Base-by-base conservation (phyloP, 2,888 invertebrate species). In the Limnephilus rhombicus region DNA sequence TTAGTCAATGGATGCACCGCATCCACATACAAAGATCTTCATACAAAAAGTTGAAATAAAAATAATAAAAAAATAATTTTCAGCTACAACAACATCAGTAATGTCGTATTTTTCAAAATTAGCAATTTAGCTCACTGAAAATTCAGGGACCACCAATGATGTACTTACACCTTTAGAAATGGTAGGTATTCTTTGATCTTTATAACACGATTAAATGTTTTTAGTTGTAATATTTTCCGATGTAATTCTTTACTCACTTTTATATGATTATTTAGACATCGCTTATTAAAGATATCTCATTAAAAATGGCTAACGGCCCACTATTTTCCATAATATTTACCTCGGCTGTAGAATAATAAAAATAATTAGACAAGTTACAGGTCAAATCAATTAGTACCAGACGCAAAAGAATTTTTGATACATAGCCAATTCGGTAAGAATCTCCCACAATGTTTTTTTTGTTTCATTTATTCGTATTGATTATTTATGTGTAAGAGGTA, bases 311-410 rank as follows among this genome's bases (percentile, higher is more conserved):
- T 80, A 68, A 88, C 31, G 80, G 34, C 68, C 88, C 68, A 88
- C 88, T 68, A 68, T 49, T 86, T 29, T 88, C 4, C 68, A 31
- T 1, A 80, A 89, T 80, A 88, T 34, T 88, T 85, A 4, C 89
- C 3, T n/a, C 13, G 41, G 81, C 41, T 81, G n/a, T 80, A 24
- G 68, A 87, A 87, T 85, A 68, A 68, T 68, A 83, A 37, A 34
- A 37, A 83, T 83, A 82, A 68, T 31, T 31, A 89, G 41, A 29
- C 49, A 81, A 80, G 91, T 41, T 86, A 91, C 37, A 91, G 91
- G 91, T 91, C 91, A 91, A 91, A 87, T 45, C 87, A 87, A 91
- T 91, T 91, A 91, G 49, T 37, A 68, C 82, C 49, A 37, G 34
- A 41, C 13, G 34, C 34, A 18, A 83, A 13, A 83, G 53, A n/a